Evolutionary conservation across 2,888 invertebrate genomes (phyloP).

Genomic region (Diarsia brunnea): DNA sequence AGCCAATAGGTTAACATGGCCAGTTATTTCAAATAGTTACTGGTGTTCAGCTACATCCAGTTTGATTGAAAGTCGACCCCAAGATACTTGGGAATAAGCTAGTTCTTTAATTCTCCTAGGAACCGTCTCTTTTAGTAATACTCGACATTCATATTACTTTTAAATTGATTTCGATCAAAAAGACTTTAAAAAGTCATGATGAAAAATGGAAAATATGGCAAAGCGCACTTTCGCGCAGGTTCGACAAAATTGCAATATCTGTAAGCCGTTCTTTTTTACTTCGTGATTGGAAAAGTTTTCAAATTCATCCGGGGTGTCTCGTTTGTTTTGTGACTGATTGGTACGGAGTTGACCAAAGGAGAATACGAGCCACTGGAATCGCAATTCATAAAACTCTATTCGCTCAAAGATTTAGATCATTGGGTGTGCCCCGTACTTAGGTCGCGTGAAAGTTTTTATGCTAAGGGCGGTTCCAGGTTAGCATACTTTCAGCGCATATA

Average conservation of each 20-base stretch:
- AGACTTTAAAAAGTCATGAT: not conserved
- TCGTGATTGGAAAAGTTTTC: constrained; percentile 43
- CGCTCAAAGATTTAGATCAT: not conserved
- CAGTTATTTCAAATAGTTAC: not conserved
- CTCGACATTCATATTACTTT: not conserved
- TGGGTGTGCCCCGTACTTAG: not conserved
- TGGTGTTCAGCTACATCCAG: not conserved
- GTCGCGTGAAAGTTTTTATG: not conserved
- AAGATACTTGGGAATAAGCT: not conserved
- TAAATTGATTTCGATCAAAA: not conserved
- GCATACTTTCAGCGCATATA: not conserved
- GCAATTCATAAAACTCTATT: not conserved
- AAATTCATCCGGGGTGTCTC: constrained; percentile 13
- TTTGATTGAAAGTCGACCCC: not conserved
- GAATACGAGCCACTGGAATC: not conserved
- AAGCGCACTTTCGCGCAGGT: not conserved
- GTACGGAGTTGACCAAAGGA: not conserved
- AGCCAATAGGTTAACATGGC: not conserved
- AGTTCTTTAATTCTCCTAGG: not conserved
- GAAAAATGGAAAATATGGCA: constrained; percentile 21
- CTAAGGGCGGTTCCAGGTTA: not conserved
- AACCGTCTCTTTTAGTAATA: not conserved
- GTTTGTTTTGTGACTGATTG: constrained; percentile 4
- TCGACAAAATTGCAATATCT: constrained; percentile 45
- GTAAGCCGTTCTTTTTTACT: constrained; percentile 24